Evolutionary conservation across 2,797 vertebrate genomes (phyloP).

Genomic region (Anableps anableps): DNA sequence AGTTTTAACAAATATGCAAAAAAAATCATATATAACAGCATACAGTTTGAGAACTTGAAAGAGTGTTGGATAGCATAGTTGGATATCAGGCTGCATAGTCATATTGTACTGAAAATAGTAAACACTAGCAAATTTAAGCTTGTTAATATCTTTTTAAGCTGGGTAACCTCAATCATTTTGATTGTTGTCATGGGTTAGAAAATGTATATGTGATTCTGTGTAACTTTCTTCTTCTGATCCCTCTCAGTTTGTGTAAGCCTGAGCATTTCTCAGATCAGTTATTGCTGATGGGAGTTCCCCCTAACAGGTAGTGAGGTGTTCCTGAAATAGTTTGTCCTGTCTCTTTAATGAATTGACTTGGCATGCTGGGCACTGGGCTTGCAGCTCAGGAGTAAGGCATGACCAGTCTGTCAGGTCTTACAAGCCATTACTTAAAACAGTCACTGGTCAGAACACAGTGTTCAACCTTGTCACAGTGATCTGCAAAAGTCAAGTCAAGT

Average conservation of each 20-base stretch:
- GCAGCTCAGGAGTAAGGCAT: conserved; percentile 21
- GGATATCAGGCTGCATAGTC: too few relatives aligned
- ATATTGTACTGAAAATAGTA: too few relatives aligned
- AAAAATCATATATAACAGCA: too few relatives aligned
- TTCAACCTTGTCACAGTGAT: conserved; percentile 7
- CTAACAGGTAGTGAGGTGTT: conserved; percentile 71
- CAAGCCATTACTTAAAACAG: conserved; percentile 74
- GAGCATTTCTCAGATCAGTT: conserved; percentile 75
- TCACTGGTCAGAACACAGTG: conserved; percentile 41
- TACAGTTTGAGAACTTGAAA: too few relatives aligned
- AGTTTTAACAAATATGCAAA: too few relatives aligned
- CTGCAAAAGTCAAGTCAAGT: too few relatives aligned
- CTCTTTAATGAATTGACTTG: conserved; percentile 75
- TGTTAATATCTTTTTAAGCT: neutral
- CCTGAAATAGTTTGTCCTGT: conserved; percentile 68
- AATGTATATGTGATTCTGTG: neutral
- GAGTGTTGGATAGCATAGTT: too few relatives aligned
- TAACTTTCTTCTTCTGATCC: neutral
- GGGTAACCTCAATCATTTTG: neutral
- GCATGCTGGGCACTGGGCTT: conserved; percentile 39
- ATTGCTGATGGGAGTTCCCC: conserved; percentile 70
- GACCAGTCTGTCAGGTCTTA: conserved; percentile 73
- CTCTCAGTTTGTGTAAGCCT: neutral
- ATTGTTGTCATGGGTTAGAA: neutral
- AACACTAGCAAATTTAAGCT: too few relatives aligned